These are phyloP conservation scores for Neosilurus mollespiculum DNA, from an alignment of 2,797 vertebrate genomes.

Conservation along the genomic window DNA sequence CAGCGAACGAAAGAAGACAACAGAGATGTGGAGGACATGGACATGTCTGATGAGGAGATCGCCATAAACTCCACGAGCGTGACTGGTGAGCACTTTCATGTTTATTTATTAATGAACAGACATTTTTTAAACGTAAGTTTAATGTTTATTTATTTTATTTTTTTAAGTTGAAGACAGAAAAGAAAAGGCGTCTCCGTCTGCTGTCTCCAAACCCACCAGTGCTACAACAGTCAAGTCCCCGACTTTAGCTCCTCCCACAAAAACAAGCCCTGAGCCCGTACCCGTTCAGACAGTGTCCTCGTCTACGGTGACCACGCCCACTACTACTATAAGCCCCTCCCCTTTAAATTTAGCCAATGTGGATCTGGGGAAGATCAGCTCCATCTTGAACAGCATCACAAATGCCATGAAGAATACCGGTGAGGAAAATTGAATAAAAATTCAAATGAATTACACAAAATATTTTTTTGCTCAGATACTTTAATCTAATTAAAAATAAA, in stretches of 20 bases:
- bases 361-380: slow-evolving; percentile 97
- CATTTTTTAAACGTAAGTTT: slow-evolving; percentile 12
- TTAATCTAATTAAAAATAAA: too few relatives aligned
- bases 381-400: slow-evolving; percentile 92
- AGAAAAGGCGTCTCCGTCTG: slow-evolving; percentile 67
- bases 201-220: slow-evolving; percentile 64
- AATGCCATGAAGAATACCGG: slow-evolving; percentile 96
- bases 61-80: slow-evolving; percentile 50
- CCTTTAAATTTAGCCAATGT: slow-evolving; percentile 89
- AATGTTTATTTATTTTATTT: not conserved
- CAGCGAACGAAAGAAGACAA: slow-evolving; percentile 75
- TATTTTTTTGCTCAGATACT: too few relatives aligned
- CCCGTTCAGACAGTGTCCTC: slow-evolving; percentile 39
- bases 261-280: slow-evolving; percentile 54
- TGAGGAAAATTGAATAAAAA: slow-evolving; percentile 60
- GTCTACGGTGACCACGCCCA: slow-evolving; percentile 34
- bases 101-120: slow-evolving; percentile 7
- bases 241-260: slow-evolving; percentile 58
- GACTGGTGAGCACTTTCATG: slow-evolving; percentile 67
- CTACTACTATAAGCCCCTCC: slow-evolving; percentile 51
- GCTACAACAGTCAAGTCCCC: slow-evolving; percentile 38
- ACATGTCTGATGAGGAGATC: slow-evolving; percentile 86
- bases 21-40: slow-evolving; percentile 90
- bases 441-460: too few relatives aligned
- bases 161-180: slow-evolving; percentile 79